Percentiles rank a stretch among this genome's conserved stretches.
Evolutionary conservation across 2,888 invertebrate genomes (phyloP).

Genomic region (Eumacrocentrus americanus): DNA sequence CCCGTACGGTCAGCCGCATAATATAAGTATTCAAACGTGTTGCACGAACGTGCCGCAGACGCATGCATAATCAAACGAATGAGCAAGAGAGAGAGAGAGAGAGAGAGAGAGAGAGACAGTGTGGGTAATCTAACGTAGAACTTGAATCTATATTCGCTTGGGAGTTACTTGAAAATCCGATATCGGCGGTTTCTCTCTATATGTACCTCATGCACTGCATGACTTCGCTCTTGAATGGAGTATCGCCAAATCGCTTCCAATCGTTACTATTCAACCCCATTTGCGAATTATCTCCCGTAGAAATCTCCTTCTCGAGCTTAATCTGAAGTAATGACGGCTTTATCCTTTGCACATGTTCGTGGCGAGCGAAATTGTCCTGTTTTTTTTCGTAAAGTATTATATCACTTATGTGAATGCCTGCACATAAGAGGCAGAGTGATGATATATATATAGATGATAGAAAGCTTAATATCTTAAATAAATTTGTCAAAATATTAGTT

Average conservation of each 20-base stretch:
- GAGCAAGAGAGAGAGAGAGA: not conserved
- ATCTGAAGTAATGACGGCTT: not conserved
- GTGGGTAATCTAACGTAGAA: not conserved
- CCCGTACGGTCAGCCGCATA: not conserved
- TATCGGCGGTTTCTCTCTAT: not conserved
- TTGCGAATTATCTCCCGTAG: constrained; percentile 17
- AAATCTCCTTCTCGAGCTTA: too few relatives aligned
- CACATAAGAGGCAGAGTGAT: too few relatives aligned
- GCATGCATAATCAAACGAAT: not conserved
- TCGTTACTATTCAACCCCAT: constrained; percentile 19
- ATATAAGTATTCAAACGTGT: not conserved
- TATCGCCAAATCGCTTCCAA: constrained; percentile 10
- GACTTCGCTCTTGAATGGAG: not conserved
- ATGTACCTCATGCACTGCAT: not conserved
- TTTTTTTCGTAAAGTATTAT: too few relatives aligned
- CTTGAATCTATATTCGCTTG: not conserved
- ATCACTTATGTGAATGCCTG: too few relatives aligned
- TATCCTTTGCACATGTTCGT: too few relatives aligned
- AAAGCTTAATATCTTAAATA: too few relatives aligned
- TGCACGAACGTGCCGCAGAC: not conserved
- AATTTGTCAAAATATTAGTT: too few relatives aligned
- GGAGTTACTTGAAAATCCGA: constrained; percentile 17
- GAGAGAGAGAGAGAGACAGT: not conserved
- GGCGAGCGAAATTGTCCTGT: too few relatives aligned
- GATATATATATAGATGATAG: too few relatives aligned